Percentiles rank a stretch among this genome's conserved stretches.
Conservation (phyloP, 1,140 invertebrate genomes). For the Hirudo medicinalis region DNA sequence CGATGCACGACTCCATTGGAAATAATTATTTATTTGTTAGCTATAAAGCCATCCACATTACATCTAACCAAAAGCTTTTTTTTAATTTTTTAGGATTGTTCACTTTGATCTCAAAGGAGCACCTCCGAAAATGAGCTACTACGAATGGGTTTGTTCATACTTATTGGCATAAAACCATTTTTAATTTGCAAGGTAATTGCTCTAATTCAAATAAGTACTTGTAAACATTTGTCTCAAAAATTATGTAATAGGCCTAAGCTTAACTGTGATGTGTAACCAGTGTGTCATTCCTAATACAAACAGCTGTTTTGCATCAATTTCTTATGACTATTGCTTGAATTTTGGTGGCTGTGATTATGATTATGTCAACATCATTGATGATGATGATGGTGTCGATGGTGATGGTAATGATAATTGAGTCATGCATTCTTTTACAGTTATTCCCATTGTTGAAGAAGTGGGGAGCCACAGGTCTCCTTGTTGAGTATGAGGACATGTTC, state of each 20-base stretch:
- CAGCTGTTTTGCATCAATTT: background rate
- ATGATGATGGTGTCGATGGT: too few relatives aligned
- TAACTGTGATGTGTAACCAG: background rate
- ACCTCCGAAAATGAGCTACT: constrained; percentile 32
- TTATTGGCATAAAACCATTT: background rate
- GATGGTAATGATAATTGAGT: background rate
- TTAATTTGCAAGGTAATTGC: background rate
- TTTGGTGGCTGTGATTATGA: background rate
- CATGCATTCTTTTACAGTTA: constrained; percentile 23
- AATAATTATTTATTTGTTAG: too few relatives aligned
- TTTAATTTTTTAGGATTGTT: constrained; percentile 29
- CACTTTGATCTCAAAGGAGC: constrained; percentile 40
- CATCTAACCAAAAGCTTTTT: background rate
- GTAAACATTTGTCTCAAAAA: background rate
- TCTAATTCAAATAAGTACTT: background rate
- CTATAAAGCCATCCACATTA: too few relatives aligned
- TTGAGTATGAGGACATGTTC: constrained; percentile 98
- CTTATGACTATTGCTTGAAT: background rate
- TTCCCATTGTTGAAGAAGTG: constrained; percentile 55
- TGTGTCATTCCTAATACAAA: background rate
- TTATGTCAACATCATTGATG: too few relatives aligned
- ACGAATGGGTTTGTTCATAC: constrained; percentile 21
- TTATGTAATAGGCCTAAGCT: background rate
- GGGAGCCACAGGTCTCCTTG: constrained; percentile 71
- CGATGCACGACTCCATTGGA: too few relatives aligned